phyloP scores from a whole-genome alignment of 2,113 vertebrate genomes.

The Tachysurus fulvidraco region DNA sequence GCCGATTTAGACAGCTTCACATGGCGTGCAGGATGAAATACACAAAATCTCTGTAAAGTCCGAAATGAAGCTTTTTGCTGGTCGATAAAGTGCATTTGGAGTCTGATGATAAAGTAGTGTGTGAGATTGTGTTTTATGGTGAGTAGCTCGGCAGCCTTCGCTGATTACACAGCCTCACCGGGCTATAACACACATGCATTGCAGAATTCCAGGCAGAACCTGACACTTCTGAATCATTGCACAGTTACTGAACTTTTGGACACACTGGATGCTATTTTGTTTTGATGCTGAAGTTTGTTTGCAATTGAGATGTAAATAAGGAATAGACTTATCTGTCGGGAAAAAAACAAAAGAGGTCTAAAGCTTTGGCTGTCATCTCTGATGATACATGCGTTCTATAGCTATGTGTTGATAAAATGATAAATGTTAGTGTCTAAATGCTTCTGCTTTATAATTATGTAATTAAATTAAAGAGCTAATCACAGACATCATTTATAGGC shows the following conservation, averaged over 20 bases:
- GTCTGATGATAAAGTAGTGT: not conserved
- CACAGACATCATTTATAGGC: not conserved
- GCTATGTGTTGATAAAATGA: not conserved
- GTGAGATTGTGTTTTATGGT: slow-evolving; percentile 16
- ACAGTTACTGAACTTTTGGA: not conserved
- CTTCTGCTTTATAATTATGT: not conserved
- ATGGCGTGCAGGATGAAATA: not conserved
- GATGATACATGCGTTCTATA: not conserved
- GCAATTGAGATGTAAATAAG: not conserved
- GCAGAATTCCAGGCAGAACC: slow-evolving; percentile 1
- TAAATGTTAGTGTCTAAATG: not conserved
- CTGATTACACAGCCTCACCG: not conserved
- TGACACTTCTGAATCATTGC: not conserved
- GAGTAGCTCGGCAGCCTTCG: slow-evolving; percentile 8
- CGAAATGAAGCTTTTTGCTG: slow-evolving; percentile 19
- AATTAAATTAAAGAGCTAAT: not conserved
- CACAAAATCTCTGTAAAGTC: not conserved
- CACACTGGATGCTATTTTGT: not conserved
- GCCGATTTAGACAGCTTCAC: not conserved
- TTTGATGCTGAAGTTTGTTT: not conserved
- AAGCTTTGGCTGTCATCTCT: not conserved
- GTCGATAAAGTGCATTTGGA: slow-evolving; percentile 33
- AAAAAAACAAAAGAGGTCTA: not conserved
- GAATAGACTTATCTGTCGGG: not conserved
- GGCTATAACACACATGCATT: not conserved